Base-by-base conservation (phyloP, 2,888 invertebrate genomes). In the Cosmia trapezina region DNA sequence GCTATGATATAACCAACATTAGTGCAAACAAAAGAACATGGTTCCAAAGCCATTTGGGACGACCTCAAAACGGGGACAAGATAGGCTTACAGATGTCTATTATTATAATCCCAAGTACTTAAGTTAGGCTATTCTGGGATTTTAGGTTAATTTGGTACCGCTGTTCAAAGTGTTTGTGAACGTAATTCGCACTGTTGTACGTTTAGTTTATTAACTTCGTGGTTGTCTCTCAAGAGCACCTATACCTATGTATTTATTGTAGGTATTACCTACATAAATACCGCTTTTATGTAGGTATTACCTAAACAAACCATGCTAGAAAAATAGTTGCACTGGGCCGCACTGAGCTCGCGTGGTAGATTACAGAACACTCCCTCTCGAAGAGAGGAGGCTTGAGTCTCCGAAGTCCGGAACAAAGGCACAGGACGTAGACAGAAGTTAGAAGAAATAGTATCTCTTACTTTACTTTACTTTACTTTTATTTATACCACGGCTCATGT, bases 21-120 rank as follows among this genome's bases (percentile, higher is more conserved):
- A 69, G 51, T 33, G 61, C 33, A 47, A 78, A 66, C 73, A 78
- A 72, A 66, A 78, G 33, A 66, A 66, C 72, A 78, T 43, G 19
- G 12, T n/a, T 49, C 7, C 12, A 49, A 78, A 66, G 41, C 78
- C 62, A 2, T 53, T 47, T 37, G 62, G 61, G 65, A 53, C 33
- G 11, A 53, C 51, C 53, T 62, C 17, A 53, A 45, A 77, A 62
- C 6, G 33, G n/a, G n/a, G 33, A 61, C 8, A 33, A 28, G 17
- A 43, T 57, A 33, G 22, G 56, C 56, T 43, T 47, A 65, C 6
- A 62, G 45, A 61, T 8, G 17, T 62, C 43, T 65, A 56, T 54
- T 73, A 78, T 72, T 43, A 54, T 73, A 62, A 78, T 57, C 56
- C n/a, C 11, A 62, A 78, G 51, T 62, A 66, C 57, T 66, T 43